These are phyloP conservation scores for Aphelocoma coerulescens DNA, from an alignment of 2,113 vertebrate species.

Conservation along the genomic window DNA sequence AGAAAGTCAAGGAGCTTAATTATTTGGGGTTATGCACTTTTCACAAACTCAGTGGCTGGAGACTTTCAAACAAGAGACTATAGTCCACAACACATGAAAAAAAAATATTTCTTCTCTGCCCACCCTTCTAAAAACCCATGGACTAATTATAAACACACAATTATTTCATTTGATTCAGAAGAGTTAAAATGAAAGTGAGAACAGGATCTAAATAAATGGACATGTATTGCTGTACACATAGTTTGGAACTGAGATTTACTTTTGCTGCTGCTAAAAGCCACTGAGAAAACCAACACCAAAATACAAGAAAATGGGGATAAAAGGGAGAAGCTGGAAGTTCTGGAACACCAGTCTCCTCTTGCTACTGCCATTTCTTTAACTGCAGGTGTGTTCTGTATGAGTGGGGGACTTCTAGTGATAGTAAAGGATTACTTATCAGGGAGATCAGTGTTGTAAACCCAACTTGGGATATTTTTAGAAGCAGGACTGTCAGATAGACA, in stretches of 20 bases:
- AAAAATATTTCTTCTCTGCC: background rate
- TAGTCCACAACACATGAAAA: background rate
- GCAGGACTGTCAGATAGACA: background rate
- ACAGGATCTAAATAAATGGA: background rate
- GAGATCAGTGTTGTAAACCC: slow-evolving; percentile 30
- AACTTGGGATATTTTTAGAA: slow-evolving; percentile 12
- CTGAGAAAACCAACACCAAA: background rate
- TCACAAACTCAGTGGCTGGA: background rate
- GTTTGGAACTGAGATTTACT: background rate
- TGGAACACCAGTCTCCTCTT: background rate
- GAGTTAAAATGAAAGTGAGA: background rate
- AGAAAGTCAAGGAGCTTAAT: background rate
- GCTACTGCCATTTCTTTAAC: background rate
- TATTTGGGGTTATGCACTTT: background rate
- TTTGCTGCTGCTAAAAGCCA: background rate
- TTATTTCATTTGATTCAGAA: background rate
- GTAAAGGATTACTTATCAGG: background rate
- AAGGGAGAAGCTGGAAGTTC: background rate
- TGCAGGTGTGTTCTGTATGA: background rate
- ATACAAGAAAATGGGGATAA: background rate
- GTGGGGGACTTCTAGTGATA: background rate
- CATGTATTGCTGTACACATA: background rate
- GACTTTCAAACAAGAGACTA: background rate
- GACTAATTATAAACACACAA: background rate
- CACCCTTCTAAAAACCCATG: background rate